Evolutionary conservation across 2,888 invertebrate species (phyloP).

Genomic region (Eristalinus aeneus): DNA sequence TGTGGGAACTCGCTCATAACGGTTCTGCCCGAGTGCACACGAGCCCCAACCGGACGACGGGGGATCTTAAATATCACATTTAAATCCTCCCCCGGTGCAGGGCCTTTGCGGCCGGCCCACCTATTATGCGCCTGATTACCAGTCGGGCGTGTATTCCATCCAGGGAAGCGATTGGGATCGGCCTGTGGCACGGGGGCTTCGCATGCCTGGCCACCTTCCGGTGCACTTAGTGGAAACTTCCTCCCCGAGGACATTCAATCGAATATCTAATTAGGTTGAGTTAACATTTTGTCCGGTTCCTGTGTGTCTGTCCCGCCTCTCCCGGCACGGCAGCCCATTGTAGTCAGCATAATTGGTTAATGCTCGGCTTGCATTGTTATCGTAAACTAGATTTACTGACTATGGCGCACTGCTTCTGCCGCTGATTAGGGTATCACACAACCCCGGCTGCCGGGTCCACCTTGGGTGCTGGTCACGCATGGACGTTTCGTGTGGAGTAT

Average conservation of each 20-base stretch:
- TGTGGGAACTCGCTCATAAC: neutral
- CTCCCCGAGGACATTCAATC: neutral
- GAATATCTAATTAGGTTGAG: neutral
- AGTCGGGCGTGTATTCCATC: conserved; percentile 2
- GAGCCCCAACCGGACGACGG: neutral
- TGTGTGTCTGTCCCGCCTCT: neutral
- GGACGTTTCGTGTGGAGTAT: neutral
- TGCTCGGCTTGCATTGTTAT: conserved; percentile 60
- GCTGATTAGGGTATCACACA: conserved; percentile 33
- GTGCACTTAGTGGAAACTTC: conserved; percentile 19
- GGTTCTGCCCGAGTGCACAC: neutral
- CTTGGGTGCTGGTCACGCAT: neutral
- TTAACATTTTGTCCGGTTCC: neutral
- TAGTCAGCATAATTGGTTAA: conserved; percentile 53
- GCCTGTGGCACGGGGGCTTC: neutral
- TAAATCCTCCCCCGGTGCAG: neutral
- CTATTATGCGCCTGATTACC: conserved; percentile 17
- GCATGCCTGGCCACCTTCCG: neutral
- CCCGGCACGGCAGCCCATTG: conserved; percentile 3
- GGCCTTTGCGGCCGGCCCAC: neutral
- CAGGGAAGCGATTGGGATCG: neutral
- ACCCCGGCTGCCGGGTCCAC: conserved; percentile 5
- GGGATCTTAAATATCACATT: neutral
- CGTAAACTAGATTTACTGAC: conserved; percentile 30
- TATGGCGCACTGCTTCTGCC: neutral